These are phyloP conservation scores for Gasterosteus aculeatus DNA, from an alignment of 2,113 vertebrate genomes.

Conservation along the genomic window DNA sequence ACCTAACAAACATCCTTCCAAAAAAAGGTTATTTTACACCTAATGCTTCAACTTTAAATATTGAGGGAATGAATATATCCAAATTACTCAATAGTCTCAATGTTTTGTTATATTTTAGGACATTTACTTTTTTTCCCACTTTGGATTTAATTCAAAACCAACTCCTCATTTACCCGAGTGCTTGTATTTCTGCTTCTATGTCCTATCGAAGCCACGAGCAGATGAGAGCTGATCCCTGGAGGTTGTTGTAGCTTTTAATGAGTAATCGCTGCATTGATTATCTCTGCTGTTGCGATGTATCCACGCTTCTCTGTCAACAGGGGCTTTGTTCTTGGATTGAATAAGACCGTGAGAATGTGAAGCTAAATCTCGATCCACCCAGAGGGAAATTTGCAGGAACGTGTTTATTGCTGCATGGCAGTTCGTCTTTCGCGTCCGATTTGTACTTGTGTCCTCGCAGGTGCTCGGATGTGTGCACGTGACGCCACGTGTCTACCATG, in stretches of 20 bases:
- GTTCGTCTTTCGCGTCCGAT: constrained; percentile 26
- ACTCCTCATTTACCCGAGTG: background rate
- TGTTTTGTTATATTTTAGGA: background rate
- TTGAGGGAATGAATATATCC: background rate
- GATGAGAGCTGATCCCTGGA: constrained; percentile 42
- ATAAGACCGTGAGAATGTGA: constrained; percentile 37
- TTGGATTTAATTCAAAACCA: constrained; percentile 1
- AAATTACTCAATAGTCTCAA: background rate
- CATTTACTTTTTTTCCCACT: background rate
- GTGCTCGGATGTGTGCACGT: constrained; percentile 37
- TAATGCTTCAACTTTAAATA: constrained; percentile 20
- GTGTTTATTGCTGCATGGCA: constrained; percentile 21
- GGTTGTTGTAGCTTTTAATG: constrained; percentile 51
- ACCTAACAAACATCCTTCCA: background rate
- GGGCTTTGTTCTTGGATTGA: constrained; percentile 56
- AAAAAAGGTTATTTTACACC: background rate
- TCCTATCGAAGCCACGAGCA: constrained; percentile 6
- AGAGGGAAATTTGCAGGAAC: constrained; percentile 13
- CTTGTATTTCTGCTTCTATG: constrained; percentile 4
- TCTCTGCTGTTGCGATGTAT: constrained; percentile 37
- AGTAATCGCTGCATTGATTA: constrained; percentile 65
- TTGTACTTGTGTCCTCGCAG: background rate
- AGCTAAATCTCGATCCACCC: constrained; percentile 29
- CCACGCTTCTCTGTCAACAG: constrained; percentile 40
- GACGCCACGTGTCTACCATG: constrained; percentile 37